Base-by-base conservation (phyloP, 1,140 invertebrate genomes). In the Leguminivora glycinivorella region DNA sequence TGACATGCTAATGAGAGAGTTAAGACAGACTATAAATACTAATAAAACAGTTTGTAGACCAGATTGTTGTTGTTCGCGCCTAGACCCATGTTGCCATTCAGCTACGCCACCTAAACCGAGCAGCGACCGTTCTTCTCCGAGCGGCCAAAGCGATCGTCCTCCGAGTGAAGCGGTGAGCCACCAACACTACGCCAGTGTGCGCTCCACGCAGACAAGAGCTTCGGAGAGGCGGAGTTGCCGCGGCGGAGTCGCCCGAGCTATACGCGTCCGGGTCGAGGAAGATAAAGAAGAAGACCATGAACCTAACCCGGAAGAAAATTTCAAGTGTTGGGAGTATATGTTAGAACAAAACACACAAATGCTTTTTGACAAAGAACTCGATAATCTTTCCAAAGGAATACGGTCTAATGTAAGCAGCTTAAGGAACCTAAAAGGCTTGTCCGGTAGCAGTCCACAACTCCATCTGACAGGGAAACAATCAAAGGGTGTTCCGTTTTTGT, bases 261-360 rank as follows among this genome's bases (percentile, higher is more conserved):
- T 93, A 31, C 84, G 92, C 68, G 79, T 91, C 70, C 78, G 93
- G 74, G 92, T 93, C 19, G 94, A 95, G 79, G 93, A 94, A 80
- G 93, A 94, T 43, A 92, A 93, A 75, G 94, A 94, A 78, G 94
- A 94, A 58, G 93, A 94, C 69, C 94, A 94, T 31, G 88, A 89
- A 31, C 17, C 82, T 0, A 83, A 81, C 25, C 96, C 95, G 4
- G 96, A 97, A 76, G 97, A 98, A 82, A 96, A 97, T 82, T 97
- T 97, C 80, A 96, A 97, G 75, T 97, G 96, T 79, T 98, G 97
- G 97, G 97, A 98, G 77, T 98, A 97, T 79, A 97, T 98, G 96
- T 84, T 98, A 19, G 97, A 97, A 81, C 96, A 97, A 87, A 98
- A 98, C 79, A 97, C 96, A 0, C 96, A 97, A 80, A 87, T 97